Percentiles rank a stretch among this genome's conserved stretches.
These are phyloP conservation scores for Crossocerus cetratus DNA, from an alignment of 2,888 invertebrate species.

Conservation along the genomic window DNA sequence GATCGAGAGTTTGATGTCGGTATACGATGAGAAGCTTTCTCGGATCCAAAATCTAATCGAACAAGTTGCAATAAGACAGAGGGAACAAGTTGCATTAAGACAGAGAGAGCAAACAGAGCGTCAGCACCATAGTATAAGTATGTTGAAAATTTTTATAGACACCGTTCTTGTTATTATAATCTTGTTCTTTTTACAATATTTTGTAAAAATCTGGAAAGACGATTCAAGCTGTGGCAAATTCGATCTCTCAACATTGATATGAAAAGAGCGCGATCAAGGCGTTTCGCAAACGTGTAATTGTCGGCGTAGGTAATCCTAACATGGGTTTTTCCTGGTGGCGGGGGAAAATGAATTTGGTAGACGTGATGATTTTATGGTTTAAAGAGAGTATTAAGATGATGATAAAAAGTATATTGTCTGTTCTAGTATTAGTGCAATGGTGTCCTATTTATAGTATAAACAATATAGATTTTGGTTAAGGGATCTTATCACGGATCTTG, in stretches of 20 bases:
- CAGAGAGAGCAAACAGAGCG: conserved; percentile 70
- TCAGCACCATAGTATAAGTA: conserved; percentile 63
- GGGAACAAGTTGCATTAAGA: conserved; percentile 67
- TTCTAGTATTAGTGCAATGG: conserved; percentile 39
- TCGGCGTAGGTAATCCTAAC: conserved; percentile 27
- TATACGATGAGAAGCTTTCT: conserved; percentile 71
- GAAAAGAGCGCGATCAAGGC: conserved; percentile 12
- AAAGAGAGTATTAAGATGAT: no score
- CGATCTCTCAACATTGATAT: conserved; percentile 33
- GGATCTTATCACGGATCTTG: conserved; percentile 50
- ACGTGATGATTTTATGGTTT: neutral
- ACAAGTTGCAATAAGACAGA: conserved; percentile 70
- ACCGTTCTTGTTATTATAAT: conserved; percentile 69
- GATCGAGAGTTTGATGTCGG: conserved; percentile 68
- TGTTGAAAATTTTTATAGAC: conserved; percentile 69
- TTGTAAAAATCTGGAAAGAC: conserved; percentile 66
- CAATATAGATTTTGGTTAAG: conserved; percentile 10
- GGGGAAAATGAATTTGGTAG: conserved; percentile 10
- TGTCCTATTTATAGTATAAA: conserved; percentile 21
- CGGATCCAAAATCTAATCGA: conserved; percentile 72
- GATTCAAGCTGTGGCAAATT: conserved; percentile 35
- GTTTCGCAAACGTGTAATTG: conserved; percentile 15
- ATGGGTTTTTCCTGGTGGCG: conserved; percentile 18
- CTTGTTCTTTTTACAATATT: conserved; percentile 70
- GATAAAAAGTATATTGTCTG: no score